Evolutionary conservation across 2,113 vertebrate genomes (phyloP).

Genomic region (Cathartes aura): DNA sequence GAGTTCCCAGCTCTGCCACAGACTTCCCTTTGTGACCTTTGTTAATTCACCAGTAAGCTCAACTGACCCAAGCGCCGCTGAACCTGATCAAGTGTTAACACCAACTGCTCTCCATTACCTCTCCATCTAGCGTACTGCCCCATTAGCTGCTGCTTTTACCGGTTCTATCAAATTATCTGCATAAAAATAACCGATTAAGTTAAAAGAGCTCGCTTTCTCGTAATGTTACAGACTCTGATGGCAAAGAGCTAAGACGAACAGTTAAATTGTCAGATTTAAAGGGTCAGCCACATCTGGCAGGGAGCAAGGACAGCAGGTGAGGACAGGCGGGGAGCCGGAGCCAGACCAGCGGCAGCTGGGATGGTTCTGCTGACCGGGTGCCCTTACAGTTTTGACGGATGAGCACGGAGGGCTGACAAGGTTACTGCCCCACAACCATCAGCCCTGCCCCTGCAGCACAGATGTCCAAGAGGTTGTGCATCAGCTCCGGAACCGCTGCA

Average conservation of each 20-base stretch:
- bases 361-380: background rate
- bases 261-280: background rate
- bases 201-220: background rate
- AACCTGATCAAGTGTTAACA: background rate
- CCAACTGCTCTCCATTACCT: background rate
- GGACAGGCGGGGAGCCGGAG: background rate
- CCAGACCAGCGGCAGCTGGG: background rate
- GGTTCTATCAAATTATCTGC: background rate
- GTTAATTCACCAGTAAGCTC: background rate
- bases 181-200: background rate
- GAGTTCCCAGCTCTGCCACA: background rate
- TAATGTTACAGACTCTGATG: accelerated
- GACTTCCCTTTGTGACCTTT: background rate
- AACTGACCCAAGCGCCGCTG: background rate
- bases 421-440: background rate
- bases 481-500: background rate
- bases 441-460: background rate
- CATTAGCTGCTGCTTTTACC: background rate
- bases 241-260: background rate
- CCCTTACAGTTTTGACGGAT: background rate
- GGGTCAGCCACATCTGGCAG: background rate
- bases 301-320: background rate
- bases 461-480: background rate
- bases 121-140: background rate
- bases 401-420: background rate